Conservation (phyloP, 1,140 invertebrate species). For the Potamilus streckersoni region DNA sequence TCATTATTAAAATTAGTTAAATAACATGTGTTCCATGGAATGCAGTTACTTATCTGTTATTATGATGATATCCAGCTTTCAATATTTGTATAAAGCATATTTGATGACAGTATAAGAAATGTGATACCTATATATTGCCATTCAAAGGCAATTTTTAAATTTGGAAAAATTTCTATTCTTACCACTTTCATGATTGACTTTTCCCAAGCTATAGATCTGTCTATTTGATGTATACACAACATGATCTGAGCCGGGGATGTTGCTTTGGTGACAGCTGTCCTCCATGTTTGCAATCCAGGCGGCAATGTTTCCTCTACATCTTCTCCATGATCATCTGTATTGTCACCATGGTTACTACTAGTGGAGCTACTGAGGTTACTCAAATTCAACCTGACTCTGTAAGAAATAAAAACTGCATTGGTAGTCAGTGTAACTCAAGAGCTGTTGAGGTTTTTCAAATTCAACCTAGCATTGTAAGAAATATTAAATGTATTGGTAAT, state of each 20-base stretch:
- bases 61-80: no score
- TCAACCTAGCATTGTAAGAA: slow-evolving; percentile 47
- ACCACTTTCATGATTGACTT: slow-evolving; percentile 99
- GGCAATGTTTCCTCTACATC: slow-evolving; percentile 57
- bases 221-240: slow-evolving; percentile 89
- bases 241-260: slow-evolving; percentile 90
- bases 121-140: neutral
- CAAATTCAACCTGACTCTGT: slow-evolving; percentile 53
- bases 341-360: slow-evolving; percentile 21
- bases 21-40: no score
- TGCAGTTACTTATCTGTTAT: no score
- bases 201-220: slow-evolving; percentile 95
- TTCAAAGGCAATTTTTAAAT: neutral
- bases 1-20: no score
- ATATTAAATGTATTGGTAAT: slow-evolving; percentile 3
- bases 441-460: slow-evolving; percentile 44
- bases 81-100: no score
- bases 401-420: slow-evolving; percentile 9
- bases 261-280: slow-evolving; percentile 85
- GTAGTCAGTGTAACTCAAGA: no score
- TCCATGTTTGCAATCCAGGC: slow-evolving; percentile 82
- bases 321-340: slow-evolving; percentile 33
- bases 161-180: slow-evolving; percentile 67
- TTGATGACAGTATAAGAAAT: neutral
- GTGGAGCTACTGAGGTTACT: slow-evolving; percentile 43